Base-by-base conservation (phyloP, 64 coral and sea anemone species). In the Montipora sp. region DNA sequence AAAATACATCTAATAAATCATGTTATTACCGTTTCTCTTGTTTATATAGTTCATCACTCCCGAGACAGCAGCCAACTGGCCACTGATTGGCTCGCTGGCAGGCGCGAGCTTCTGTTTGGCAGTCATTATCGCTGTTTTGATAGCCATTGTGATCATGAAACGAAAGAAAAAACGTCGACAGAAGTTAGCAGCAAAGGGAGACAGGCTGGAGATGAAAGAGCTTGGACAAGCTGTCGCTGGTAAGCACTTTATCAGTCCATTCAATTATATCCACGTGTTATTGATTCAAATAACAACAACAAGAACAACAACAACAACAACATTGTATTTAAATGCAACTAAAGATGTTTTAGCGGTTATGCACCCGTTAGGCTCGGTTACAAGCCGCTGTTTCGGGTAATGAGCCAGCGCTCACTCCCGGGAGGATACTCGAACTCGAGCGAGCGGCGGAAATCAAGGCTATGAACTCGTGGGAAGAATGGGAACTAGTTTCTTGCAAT, bases 61-160 rank as follows among this genome's bases (percentile, higher is more conserved):
- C 10, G 75, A 93, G 73, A 53, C 83, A 55, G 5, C 77, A 87
- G 0, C 16, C 23, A 53, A 88, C 14, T 88, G 91, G 91, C 48
- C 75, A 4, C 47, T 93, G n/a, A 61, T 93, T 48, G 84, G 61
- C 24, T 75, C 75, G 7, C 19, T 93, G n/a, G 73, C 61, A 27
- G 91, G 75, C 3, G 48, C 75, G 1, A 76, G 60, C 15, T 43
- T 14, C 1, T 48, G 55, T 80, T 8, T 93, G 7, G 10, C 50
- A 57, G 58, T 73, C 2, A 4, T 81, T 3, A 13, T 92, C 18
- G 12, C 77, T 48, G 15, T 92, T 46, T 15, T 59, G 44, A n/a
- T 67, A 27, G 18, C 84, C 20, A 84, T 70, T 7, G 53, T 84
- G n/a, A 1, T 66, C 47, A 73, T 27, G 4, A 92, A 77, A 14